phyloP scores from a whole-genome alignment of 2,113 vertebrate genomes.

The Pelecanoides urinatrix region DNA sequence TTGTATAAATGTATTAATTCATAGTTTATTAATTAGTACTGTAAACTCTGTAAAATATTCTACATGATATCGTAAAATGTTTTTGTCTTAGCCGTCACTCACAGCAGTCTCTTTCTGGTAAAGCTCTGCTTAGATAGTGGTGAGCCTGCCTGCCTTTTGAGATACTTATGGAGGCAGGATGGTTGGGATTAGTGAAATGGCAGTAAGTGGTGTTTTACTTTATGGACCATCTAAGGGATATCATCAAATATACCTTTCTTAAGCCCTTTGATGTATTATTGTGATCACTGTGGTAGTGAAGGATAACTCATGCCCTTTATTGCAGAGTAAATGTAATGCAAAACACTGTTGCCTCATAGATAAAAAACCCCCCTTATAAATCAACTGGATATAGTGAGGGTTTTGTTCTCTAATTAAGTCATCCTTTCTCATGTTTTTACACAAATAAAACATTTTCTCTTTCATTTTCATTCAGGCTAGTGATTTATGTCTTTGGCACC shows the following conservation, averaged over 20 bases:
- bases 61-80: neutral
- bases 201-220: neutral
- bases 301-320: neutral
- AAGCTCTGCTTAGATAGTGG: neutral
- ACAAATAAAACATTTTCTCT: conserved; percentile 51
- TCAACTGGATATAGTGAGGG: conserved; percentile 14
- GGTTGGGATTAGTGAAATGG: neutral
- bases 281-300: neutral
- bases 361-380: conserved; percentile 22
- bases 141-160: neutral
- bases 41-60: neutral
- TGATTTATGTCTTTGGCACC: conserved; percentile 65
- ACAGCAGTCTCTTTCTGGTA: neutral
- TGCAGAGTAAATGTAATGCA: conserved; percentile 5
- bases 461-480: conserved; percentile 2
- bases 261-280: neutral
- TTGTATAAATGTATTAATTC: neutral
- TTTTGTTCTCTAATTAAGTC: conserved; percentile 58
- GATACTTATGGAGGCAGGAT: neutral
- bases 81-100: neutral
- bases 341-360: conserved; percentile 21
- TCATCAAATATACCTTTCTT: neutral
- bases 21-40: neutral
- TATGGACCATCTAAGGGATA: neutral
- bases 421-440: conserved; percentile 52